Evolutionary conservation across 2,113 vertebrate genomes (phyloP), one percentile per base, ranked within the genome.

Genomic region (Rhinolophus sinicus): DNA sequence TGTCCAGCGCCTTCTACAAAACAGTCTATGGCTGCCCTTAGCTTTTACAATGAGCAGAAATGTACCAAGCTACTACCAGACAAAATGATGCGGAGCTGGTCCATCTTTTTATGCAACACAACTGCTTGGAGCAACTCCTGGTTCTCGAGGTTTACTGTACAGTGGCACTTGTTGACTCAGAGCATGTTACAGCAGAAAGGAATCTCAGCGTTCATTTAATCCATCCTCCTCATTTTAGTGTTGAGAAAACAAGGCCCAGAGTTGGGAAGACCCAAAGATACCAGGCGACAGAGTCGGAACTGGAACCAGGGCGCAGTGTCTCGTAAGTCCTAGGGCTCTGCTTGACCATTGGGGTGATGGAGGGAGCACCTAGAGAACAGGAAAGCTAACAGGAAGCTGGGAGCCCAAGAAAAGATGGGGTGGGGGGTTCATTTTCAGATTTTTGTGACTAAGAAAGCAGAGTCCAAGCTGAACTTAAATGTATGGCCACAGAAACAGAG

Each of bases 91-190:
- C 65, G 38, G 69, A 95, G 54, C 28, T 77, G 86, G 40, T 95
- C 50, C 24, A 88, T 60, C 89, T 88, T 90, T 93, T 85, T 44
- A 94, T 44, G 13, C 13, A 77, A 40, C 58, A 86, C 92, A 95
- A 94, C 80, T 81, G 35, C 94, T 69, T 73, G 50, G 72, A 95
- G 76, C 65, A 92, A 95, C 30, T 85, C 16, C 47, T 92, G 78
- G 26, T 30, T 96, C 87, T 84, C 84, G 72, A 87, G 80, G 70
- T 52, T 9, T 75, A 52, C 50, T 40, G 1, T 47, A 87, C 38
- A 40, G 58, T 62, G 69, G 69, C 28, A 87, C 92, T 81, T 96
- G 84, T 82, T 94, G 93, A 82, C 85, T 93, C 72, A 73, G 54
- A 93, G 24, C 69, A 82, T 19, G 40, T 30, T 10, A 58, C 30